phyloP scores from a whole-genome alignment of 2,888 invertebrate species.

The Patella depressa region DNA sequence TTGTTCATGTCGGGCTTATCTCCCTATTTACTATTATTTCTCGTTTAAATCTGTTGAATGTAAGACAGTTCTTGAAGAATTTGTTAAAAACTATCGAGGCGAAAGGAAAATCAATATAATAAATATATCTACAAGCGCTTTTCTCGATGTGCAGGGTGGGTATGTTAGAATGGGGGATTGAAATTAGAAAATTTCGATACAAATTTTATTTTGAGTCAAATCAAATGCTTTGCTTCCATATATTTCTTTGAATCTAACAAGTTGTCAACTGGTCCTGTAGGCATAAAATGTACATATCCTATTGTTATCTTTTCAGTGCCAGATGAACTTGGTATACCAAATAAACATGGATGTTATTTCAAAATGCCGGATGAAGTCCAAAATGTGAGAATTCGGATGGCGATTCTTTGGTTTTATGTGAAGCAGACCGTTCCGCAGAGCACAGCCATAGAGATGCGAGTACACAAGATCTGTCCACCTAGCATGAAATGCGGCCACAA shows the following conservation, averaged over 20 bases:
- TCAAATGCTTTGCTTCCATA: too few species aligned
- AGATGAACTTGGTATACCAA: constrained; percentile 32
- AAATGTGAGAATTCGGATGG: constrained; percentile 46
- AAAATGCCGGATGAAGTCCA: constrained; percentile 45
- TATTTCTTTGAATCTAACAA: too few species aligned
- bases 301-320: constrained; percentile 45
- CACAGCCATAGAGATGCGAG: constrained; percentile 41
- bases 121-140: too few species aligned
- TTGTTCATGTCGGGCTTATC: too few species aligned
- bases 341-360: constrained; percentile 48
- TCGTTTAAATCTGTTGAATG: too few species aligned
- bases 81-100: too few species aligned
- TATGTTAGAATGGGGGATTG: not conserved
- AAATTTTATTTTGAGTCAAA: not conserved
- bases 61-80: too few species aligned
- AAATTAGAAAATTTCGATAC: not conserved
- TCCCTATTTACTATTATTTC: too few species aligned
- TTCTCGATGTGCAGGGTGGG: not conserved
- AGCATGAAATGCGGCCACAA: constrained; percentile 29
- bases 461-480: constrained; percentile 39
- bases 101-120: too few species aligned
- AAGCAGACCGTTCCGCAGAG: constrained; percentile 30
- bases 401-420: constrained; percentile 57
- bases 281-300: not conserved
- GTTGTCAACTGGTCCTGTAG: too few species aligned